Evolutionary conservation across 2,888 invertebrate species (phyloP).

Genomic region (Pediacus dermestoides): DNA sequence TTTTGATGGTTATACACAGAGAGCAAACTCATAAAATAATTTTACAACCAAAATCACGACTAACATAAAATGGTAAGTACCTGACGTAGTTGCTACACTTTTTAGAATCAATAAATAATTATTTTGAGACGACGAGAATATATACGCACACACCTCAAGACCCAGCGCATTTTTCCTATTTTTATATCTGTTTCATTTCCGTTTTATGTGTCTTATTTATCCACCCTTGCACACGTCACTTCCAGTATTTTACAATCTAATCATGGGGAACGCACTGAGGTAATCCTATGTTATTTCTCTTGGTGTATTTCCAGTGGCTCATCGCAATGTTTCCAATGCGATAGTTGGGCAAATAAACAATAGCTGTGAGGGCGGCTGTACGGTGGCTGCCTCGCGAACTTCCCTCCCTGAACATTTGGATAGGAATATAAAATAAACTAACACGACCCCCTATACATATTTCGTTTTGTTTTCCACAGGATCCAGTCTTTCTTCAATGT

Average conservation of each 20-base stretch:
- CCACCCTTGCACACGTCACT: conserved; percentile 53
- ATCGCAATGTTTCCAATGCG: conserved; percentile 20
- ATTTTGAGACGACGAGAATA: too few relatives aligned
- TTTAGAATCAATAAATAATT: too few relatives aligned
- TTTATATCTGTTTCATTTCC: conserved; percentile 53
- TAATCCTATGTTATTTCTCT: conserved; percentile 53
- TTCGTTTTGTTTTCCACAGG: conserved; percentile 45
- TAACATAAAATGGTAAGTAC: too few relatives aligned
- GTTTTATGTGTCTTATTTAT: conserved; percentile 53
- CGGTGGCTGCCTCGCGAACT: conserved; percentile 38
- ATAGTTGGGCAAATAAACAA: conserved; percentile 1
- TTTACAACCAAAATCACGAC: too few relatives aligned
- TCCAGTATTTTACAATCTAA: conserved; percentile 56
- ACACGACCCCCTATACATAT: conserved; percentile 45
- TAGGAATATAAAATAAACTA: conserved; percentile 52
- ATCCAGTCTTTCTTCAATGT: conserved; percentile 45
- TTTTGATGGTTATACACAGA: too few relatives aligned
- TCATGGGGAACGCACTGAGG: conserved; percentile 54
- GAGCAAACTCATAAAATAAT: too few relatives aligned
- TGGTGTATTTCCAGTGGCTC: conserved; percentile 46
- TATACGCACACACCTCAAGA: too few relatives aligned
- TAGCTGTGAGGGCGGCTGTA: conserved; percentile 26
- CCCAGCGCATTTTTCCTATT: conserved; percentile 51
- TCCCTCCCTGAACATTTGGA: conserved; percentile 47
- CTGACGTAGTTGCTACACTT: too few relatives aligned